Conservation (phyloP, 2,888 invertebrate genomes). For the Leucozona laternaria region DNA sequence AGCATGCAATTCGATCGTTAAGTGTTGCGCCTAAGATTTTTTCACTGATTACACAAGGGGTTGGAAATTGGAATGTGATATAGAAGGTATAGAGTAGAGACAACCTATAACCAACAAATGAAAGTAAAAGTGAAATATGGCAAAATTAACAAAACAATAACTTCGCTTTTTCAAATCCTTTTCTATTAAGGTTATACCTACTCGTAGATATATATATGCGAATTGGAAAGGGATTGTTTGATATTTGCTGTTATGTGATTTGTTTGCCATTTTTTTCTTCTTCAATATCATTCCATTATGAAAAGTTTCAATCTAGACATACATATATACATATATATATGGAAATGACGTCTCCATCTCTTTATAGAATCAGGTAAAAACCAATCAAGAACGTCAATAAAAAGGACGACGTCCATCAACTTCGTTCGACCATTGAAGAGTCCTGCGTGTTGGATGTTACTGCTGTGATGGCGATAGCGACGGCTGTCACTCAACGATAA, state of each 20-base stretch:
- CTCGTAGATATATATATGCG: too few species aligned
- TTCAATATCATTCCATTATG: background rate
- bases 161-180: slow-evolving; percentile 38
- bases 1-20: slow-evolving; percentile 76
- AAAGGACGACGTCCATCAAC: slow-evolving; percentile 83
- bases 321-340: slow-evolving; percentile 11
- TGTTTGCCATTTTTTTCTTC: slow-evolving; percentile 44
- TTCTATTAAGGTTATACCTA: background rate
- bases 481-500: slow-evolving; percentile 74
- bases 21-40: slow-evolving; percentile 75
- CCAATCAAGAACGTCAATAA: slow-evolving; percentile 84
- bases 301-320: slow-evolving; percentile 16
- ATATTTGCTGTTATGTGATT: slow-evolving; percentile 71
- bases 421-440: slow-evolving; percentile 56
- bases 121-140: slow-evolving; percentile 73
- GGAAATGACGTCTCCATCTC: slow-evolving; percentile 69
- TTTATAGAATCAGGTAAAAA: slow-evolving; percentile 80
- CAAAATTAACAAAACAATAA: slow-evolving; percentile 60
- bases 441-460: slow-evolving; percentile 27
- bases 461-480: slow-evolving; percentile 39
- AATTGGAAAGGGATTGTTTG: slow-evolving; percentile 39
- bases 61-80: slow-evolving; percentile 14
- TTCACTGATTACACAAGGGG: slow-evolving; percentile 50
- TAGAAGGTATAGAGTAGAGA: background rate
- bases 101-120: slow-evolving; percentile 14